Conservation (phyloP, 35 echinoderm and acorn worm species). For the Chiridota heheva region DNA sequence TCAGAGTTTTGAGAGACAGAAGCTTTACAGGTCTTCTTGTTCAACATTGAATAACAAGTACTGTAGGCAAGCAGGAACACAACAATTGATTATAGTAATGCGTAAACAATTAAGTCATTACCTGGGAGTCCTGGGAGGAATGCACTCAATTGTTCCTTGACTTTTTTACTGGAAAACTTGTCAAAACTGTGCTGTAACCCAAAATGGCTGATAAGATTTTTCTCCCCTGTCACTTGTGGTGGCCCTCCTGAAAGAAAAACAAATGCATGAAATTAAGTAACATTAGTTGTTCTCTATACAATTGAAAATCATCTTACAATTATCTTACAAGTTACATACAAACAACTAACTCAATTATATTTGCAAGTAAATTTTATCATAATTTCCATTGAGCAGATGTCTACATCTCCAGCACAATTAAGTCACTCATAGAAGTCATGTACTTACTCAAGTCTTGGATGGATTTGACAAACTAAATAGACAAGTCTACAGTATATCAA, state of each 20-base stretch:
- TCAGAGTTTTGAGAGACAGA: too few species aligned
- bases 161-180: constrained; percentile 94
- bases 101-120: too few species aligned
- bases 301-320: not conserved
- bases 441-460: too few species aligned
- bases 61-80: too few species aligned
- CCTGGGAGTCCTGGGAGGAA: constrained; percentile 95
- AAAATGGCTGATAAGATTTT: constrained; percentile 93
- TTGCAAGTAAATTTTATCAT: not conserved
- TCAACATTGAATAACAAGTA: too few species aligned
- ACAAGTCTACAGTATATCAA: too few species aligned
- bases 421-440: too few species aligned
- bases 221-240: constrained; percentile 88
- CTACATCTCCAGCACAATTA: too few species aligned
- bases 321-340: not conserved
- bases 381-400: not conserved
- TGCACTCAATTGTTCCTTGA: constrained; percentile 92
- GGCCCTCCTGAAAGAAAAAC: constrained; percentile 35
- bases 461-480: too few species aligned
- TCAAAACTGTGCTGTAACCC: constrained; percentile 89
- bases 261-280: not conserved
- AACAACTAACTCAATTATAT: not conserved
- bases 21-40: not conserved
- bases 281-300: not conserved
- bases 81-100: too few species aligned